Evolutionary conservation across 2,888 invertebrate species (phyloP).

Genomic region (Lumbricus terrestris): DNA sequence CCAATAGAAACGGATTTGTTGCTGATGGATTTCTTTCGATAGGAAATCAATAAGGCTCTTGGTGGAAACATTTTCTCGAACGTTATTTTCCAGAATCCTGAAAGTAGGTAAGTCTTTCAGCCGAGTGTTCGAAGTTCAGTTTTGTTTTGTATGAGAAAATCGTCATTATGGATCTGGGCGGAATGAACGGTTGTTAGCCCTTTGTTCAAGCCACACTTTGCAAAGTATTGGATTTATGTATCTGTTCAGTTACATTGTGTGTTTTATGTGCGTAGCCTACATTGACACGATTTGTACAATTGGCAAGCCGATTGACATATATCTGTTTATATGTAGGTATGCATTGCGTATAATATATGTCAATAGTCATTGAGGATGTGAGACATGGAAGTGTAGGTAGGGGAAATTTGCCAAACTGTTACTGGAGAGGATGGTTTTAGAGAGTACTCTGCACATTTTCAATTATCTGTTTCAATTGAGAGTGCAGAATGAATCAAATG

Average conservation of each 20-base stretch:
- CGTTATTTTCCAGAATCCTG: not conserved
- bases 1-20: not conserved
- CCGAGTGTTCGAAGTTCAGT: not conserved
- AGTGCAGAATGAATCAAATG: not conserved
- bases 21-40: not conserved
- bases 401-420: not conserved
- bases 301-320: not conserved
- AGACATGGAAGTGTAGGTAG: not conserved
- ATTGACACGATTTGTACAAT: not conserved
- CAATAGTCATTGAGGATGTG: not conserved
- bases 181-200: not conserved
- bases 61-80: not conserved
- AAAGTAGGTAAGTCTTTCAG: not conserved
- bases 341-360: too few species aligned
- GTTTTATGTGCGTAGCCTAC: not conserved
- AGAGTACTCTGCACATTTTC: not conserved
- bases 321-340: too few species aligned
- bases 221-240: not conserved
- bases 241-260: not conserved
- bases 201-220: not conserved
- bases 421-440: not conserved
- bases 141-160: not conserved
- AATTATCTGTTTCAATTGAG: not conserved
- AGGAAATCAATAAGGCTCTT: not conserved
- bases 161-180: not conserved